Evolutionary conservation across 2,888 invertebrate species (phyloP).

Genomic region (Heliconius erato): DNA sequence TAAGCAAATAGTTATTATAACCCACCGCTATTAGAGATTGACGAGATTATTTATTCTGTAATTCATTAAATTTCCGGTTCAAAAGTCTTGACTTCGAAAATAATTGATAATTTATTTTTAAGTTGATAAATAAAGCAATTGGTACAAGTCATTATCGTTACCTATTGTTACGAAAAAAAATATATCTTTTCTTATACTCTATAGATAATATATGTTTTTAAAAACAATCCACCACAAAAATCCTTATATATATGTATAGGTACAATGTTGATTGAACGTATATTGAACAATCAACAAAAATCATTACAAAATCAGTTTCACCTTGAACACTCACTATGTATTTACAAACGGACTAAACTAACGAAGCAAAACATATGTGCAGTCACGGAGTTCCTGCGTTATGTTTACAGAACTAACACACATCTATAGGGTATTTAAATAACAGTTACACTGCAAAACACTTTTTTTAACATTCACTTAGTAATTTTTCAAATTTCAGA

Average conservation of each 20-base stretch:
- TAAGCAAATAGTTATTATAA: neutral
- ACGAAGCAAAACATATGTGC: constrained; percentile 36
- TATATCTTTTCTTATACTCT: neutral
- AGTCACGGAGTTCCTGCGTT: constrained; percentile 19
- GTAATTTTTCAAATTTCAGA: constrained; percentile 30
- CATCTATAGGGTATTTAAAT: neutral
- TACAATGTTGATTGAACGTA: neutral
- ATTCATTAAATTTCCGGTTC: neutral
- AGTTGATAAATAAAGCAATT: neutral
- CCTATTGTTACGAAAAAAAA: neutral
- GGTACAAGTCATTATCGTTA: neutral
- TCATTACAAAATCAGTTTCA: constrained; percentile 46
- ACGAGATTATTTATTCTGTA: neutral
- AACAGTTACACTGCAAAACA: constrained; percentile 23
- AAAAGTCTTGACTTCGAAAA: neutral
- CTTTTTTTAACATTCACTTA: constrained; percentile 28
- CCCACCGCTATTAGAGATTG: neutral
- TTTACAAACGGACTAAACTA: constrained; percentile 30
- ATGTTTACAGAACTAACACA: constrained; percentile 36
- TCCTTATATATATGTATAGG: neutral
- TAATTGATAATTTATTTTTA: neutral
- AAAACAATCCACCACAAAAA: neutral
- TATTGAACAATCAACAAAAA: constrained; percentile 39
- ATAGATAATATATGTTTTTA: too few relatives aligned
- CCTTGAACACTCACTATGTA: constrained; percentile 41